Evolutionary conservation across 2,888 invertebrate species (phyloP).

Genomic region (Apodemia hepburni): DNA sequence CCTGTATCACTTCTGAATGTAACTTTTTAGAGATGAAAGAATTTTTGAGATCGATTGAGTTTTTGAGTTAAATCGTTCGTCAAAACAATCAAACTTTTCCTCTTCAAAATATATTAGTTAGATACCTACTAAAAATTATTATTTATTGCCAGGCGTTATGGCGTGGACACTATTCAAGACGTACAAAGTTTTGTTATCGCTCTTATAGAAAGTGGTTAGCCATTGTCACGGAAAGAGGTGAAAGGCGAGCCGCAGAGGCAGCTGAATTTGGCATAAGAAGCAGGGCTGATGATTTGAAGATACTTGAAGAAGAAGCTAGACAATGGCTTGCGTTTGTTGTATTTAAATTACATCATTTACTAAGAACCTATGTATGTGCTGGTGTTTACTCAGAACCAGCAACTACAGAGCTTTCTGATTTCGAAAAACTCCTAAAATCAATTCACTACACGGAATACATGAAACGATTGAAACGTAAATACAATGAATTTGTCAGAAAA

Average conservation of each 20-base stretch:
- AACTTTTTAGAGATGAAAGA: too few relatives aligned
- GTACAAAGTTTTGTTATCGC: constrained; percentile 60
- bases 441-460: constrained; percentile 68
- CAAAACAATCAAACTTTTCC: too few relatives aligned
- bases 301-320: constrained; percentile 66
- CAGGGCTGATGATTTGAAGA: constrained; percentile 59
- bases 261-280: constrained; percentile 62
- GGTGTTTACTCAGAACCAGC: constrained; percentile 62
- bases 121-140: not conserved
- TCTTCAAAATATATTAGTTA: too few relatives aligned
- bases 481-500: constrained; percentile 67
- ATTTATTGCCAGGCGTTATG: constrained; percentile 51
- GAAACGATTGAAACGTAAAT: constrained; percentile 60
- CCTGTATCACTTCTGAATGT: too few relatives aligned
- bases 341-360: constrained; percentile 67
- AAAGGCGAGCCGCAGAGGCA: constrained; percentile 60
- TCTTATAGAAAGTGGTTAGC: constrained; percentile 64
- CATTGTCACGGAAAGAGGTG: constrained; percentile 57
- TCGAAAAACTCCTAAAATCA: constrained; percentile 65
- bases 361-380: constrained; percentile 57
- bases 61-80: too few relatives aligned
- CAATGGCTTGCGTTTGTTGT: constrained; percentile 70
- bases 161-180: constrained; percentile 64
- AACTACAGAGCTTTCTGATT: constrained; percentile 56
- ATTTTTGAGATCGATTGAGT: too few relatives aligned